Evolutionary conservation across 2,888 invertebrate species (phyloP), one percentile per base, ranked within the genome.

Genomic region (Harmothoe impar): DNA sequence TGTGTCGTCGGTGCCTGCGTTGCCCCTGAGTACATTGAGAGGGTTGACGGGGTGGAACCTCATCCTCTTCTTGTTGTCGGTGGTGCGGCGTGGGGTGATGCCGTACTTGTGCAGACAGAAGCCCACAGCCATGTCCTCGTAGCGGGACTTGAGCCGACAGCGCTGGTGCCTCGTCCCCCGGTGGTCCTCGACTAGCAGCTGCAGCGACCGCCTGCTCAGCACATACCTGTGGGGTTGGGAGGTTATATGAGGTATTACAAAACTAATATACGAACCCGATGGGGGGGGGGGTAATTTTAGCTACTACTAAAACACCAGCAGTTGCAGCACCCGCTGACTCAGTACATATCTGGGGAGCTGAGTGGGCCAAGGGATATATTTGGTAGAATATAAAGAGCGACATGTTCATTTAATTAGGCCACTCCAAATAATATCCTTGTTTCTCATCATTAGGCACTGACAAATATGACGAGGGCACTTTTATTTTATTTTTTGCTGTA

Each of bases 331-430:
- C 29, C 31, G 1, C 17, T 29, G 5, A 77, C 77, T 77, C 1
- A 77, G 77, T 23, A 77, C 29, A 31, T 77, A 77, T 17, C 77
- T 77, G 77, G 31, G 31, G 77, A 29, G 77, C n/a, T n/a, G n/a
- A n/a, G n/a, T n/a, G n/a, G n/a, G n/a, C n/a, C n/a, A n/a, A n/a
- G n/a, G n/a, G n/a, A n/a, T n/a, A n/a, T n/a, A n/a, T n/a, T n/a
- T n/a, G n/a, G n/a, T n/a, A n/a, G n/a, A n/a, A n/a, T n/a, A n/a
- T n/a, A n/a, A n/a, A n/a, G n/a, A n/a, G n/a, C n/a, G n/a, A n/a
- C n/a, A n/a, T n/a, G n/a, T n/a, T n/a, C n/a, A n/a, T n/a, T n/a
- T n/a, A n/a, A n/a, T n/a, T n/a, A n/a, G n/a, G n/a, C n/a, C n/a
- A n/a, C n/a, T n/a, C n/a, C n/a, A n/a, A n/a, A n/a, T n/a, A n/a